Conservation (phyloP, 2,797 vertebrate species). For the Erethizon dorsatum region DNA sequence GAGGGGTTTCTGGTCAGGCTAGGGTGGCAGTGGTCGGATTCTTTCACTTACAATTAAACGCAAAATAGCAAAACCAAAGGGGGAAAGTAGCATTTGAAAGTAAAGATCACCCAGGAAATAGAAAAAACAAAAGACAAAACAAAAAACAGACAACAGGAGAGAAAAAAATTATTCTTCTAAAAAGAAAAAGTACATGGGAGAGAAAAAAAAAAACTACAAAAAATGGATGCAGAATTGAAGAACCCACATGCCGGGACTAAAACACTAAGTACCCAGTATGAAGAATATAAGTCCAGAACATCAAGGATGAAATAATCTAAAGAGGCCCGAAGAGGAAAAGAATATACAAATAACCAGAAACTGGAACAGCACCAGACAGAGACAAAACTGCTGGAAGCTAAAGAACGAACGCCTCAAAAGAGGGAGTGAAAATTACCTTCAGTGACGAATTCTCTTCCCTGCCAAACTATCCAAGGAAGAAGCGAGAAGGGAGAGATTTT, state of each 20-base stretch:
- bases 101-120: not conserved
- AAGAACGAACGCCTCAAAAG: not conserved
- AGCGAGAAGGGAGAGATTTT: not conserved
- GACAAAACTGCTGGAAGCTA: not conserved
- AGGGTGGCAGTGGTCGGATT: not conserved
- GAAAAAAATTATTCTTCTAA: not conserved
- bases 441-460: not conserved
- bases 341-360: constrained; percentile 1
- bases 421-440: not conserved
- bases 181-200: not conserved
- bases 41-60: not conserved
- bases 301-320: not conserved
- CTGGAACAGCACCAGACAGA: not conserved
- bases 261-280: not conserved
- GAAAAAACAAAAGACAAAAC: not conserved
- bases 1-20: not conserved
- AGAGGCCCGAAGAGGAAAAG: not conserved
- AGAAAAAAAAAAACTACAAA: not conserved
- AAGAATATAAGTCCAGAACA: not conserved
- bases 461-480: not conserved
- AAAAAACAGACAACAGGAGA: not conserved
- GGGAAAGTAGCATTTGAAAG: not conserved
- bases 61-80: not conserved
- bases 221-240: not conserved
- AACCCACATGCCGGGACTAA: not conserved